Percentiles rank a stretch among this genome's conserved stretches.
Conservation (phyloP, 1,140 invertebrate genomes). For the Drosophila arawakana region DNA sequence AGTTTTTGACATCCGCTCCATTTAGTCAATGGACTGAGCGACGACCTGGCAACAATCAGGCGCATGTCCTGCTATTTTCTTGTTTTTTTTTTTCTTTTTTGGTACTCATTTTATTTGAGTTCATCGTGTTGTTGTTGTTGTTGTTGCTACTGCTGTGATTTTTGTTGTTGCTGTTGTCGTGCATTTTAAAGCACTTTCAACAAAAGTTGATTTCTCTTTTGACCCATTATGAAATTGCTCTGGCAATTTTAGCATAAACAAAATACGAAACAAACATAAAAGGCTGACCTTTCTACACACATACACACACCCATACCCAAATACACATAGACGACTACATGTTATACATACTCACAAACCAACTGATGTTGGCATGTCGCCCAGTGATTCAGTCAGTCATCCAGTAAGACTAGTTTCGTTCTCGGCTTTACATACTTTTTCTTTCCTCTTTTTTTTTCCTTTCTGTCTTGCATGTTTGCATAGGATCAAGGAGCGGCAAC, state of each 20-base stretch:
- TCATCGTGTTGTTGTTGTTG: constrained; percentile 5
- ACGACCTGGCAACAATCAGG: constrained; percentile 79
- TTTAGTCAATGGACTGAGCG: constrained; percentile 72
- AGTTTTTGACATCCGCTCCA: constrained; percentile 82
- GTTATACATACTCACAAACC: constrained; percentile 6
- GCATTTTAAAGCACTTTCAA: constrained; percentile 82
- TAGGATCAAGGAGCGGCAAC: constrained; percentile 66
- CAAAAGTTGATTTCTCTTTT: constrained; percentile 83
- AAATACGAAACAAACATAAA: constrained; percentile 80
- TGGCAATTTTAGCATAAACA: constrained; percentile 82
- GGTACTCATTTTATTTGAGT: constrained; percentile 8
- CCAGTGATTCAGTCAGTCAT: constrained; percentile 46
- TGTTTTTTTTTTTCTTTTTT: not conserved
- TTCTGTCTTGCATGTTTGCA: constrained; percentile 58
- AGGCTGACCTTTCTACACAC: constrained; percentile 64
- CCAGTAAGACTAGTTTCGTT: constrained; percentile 39
- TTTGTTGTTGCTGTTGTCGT: constrained; percentile 56
- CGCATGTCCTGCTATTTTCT: constrained; percentile 57
- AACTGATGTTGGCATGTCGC: constrained; percentile 36
- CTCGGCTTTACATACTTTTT: constrained; percentile 22
- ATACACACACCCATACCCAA: constrained; percentile 36
- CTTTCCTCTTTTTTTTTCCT: not conserved
- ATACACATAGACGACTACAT: constrained; percentile 11
- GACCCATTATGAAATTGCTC: constrained; percentile 83
- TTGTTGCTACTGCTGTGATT: constrained; percentile 10